phyloP scores from a whole-genome alignment of 2,888 invertebrate genomes.

The Polydrusus tereticollis region DNA sequence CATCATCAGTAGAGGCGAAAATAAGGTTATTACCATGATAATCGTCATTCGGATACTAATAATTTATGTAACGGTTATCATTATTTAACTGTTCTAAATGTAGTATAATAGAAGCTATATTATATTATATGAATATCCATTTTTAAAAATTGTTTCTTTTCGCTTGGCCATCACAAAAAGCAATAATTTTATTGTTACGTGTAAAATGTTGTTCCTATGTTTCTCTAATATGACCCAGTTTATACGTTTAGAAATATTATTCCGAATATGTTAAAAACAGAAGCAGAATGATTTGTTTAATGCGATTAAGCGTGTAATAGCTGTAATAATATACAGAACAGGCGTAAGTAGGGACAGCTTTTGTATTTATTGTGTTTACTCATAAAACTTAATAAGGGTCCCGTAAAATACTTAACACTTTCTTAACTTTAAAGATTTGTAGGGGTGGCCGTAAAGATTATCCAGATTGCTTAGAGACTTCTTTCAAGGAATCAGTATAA shows the following conservation, averaged over 20 bases:
- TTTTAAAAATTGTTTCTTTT: no score
- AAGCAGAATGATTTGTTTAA: slow-evolving; percentile 8
- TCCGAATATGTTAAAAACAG: background rate
- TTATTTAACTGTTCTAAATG: no score
- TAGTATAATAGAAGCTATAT: no score
- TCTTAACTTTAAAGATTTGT: slow-evolving; percentile 4
- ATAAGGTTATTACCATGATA: no score
- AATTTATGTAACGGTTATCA: no score
- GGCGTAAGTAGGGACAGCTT: slow-evolving; percentile 15
- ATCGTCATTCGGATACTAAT: no score
- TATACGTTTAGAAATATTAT: background rate
- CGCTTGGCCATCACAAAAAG: no score
- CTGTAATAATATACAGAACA: slow-evolving; percentile 14
- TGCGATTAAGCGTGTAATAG: slow-evolving; percentile 13
- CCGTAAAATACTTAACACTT: slow-evolving; percentile 11
- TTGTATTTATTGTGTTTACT: slow-evolving; percentile 17
- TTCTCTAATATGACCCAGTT: background rate
- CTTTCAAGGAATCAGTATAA: background rate
- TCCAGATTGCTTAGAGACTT: background rate
- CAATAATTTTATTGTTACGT: background rate
- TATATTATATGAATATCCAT: no score
- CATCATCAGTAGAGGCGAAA: no score
- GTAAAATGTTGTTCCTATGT: background rate
- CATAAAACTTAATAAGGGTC: background rate
- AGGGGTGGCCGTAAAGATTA: background rate